Base-by-base conservation (phyloP, 2,888 invertebrate species). In the Amiota minor region DNA sequence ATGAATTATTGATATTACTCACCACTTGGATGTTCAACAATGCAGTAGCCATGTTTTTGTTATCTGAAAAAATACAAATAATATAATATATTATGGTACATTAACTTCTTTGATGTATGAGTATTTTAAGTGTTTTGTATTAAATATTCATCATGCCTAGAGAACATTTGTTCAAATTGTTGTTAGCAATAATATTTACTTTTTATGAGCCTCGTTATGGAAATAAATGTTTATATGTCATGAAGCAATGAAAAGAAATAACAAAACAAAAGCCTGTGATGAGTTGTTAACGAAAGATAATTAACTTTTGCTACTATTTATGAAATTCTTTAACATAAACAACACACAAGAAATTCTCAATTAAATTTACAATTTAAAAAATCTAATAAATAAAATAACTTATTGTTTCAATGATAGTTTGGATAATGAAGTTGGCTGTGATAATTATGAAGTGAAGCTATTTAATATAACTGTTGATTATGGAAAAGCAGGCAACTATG, bases 51-150 rank as follows among this genome's bases (percentile, higher is more conserved):
- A 18, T 59, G 56, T 59, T 59, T 20, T 11, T 35, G 35, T 59
- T 59, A 59, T 18, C 56, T 59, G 9, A 16, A 56, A 56, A 56
- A 23, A 3, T 35, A 35, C 2, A 35, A 35, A 35, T 20, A 35
- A 35, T 20, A 20, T 9, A 11, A 18, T 20, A 59, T 59, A 59
- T 20, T 20, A 59, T 59, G 56, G 18, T 16, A 59, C 56, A 59
- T 59, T 59, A 59, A 59, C 11, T 59, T 20, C 18, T 59, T 18
- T 59, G 56, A 59, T 59, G 56, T 59, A 59, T 59, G 16, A 11
- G 56, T 16, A 35, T 35, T 35, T 35, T 35, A 35, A 35, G 35
- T 35, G 35, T 35, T 35, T 35, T 35, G 35, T 35, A 35, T 35
- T 35, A 4, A 35, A 35, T 35, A 35, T 35, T 35, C 35, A 35